Base-by-base conservation (phyloP, 2,888 invertebrate genomes). In the Drosophila gaucha region DNA sequence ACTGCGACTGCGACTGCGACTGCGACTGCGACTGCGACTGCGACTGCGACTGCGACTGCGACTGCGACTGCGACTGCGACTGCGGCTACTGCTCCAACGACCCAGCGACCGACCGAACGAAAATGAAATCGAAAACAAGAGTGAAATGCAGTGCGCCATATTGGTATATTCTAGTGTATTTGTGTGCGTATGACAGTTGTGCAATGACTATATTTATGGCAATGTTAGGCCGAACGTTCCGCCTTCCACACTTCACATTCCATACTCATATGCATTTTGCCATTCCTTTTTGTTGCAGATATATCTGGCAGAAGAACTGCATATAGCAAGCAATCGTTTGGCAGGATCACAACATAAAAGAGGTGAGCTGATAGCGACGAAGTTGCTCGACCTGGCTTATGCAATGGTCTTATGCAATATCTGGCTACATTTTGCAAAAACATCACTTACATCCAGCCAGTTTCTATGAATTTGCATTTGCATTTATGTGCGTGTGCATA, bases 61-160 rank as follows among this genome's bases (percentile, higher is more conserved):
- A 36, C 49, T 9, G 51, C 39, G 6, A 35, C 60, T 20, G 30
- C n/a, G n/a, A n/a, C 39, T 20, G 57, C 54, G 16, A 33, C 75
- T 38, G 69, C 66, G 56, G 22, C 31, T 49, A 47, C 85, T 78
- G 73, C 67, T 77, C 74, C 65, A 76, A 67, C 76, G 62, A 71
- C 78, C 71, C 71, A 78, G 71, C 78, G 78, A 78, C 76, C 77
- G 69, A 77, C 52, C 77, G 55, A 83, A 64, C 63, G 70, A 65
- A 79, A 76, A 77, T 62, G 73, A 80, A 80, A 83, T 80, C 80
- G 83, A 83, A 83, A 83, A 67, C 76, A 86, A 83, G 85, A 83
- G 83, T 83, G 83, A 83, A 83, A 86, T 84, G 73, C 86, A 64
- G 38, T 58, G 57, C 54, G 59, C 59, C 54, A 68, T 64, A 50